Evolutionary conservation across 2,113 vertebrate genomes (phyloP).

Genomic region (Symphodus melops): DNA sequence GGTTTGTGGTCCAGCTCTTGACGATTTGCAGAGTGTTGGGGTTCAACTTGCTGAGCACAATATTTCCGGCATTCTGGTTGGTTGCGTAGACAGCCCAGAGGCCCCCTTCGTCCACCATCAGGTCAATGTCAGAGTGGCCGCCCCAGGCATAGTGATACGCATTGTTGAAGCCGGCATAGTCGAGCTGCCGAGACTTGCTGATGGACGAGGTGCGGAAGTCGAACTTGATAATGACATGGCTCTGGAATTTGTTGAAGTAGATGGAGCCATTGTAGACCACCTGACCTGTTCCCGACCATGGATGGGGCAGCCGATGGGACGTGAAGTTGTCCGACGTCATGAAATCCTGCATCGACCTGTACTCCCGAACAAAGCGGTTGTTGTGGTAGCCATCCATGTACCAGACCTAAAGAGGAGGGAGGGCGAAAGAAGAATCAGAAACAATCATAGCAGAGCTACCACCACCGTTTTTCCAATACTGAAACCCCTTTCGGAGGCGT

Average conservation of each 20-base stretch:
- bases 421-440: neutral
- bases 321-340: conserved; percentile 98
- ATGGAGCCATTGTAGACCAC: conserved; percentile 99
- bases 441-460: neutral
- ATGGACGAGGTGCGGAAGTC: conserved; percentile 94
- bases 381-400: conserved; percentile 99
- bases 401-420: conserved; percentile 88
- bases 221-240: conserved; percentile 96
- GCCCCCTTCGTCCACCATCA: conserved; percentile 97
- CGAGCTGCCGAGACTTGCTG: conserved; percentile 94
- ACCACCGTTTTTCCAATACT: too few species aligned
- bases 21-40: conserved; percentile 92
- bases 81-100: conserved; percentile 98
- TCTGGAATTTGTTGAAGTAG: conserved; percentile 99
- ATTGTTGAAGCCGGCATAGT: conserved; percentile 96
- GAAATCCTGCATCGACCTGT: conserved; percentile 95
- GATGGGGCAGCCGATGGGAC: conserved; percentile 96
- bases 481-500: too few species aligned
- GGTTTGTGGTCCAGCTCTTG: conserved; percentile 96
- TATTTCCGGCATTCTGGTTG: conserved; percentile 98
- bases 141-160: conserved; percentile 99
- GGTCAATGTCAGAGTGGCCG: conserved; percentile 97
- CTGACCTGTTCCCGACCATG: conserved; percentile 97
- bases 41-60: conserved; percentile 97
- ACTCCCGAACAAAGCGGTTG: conserved; percentile 98